Base-by-base conservation (phyloP, 2,888 invertebrate species). In the Blera fallax region DNA sequence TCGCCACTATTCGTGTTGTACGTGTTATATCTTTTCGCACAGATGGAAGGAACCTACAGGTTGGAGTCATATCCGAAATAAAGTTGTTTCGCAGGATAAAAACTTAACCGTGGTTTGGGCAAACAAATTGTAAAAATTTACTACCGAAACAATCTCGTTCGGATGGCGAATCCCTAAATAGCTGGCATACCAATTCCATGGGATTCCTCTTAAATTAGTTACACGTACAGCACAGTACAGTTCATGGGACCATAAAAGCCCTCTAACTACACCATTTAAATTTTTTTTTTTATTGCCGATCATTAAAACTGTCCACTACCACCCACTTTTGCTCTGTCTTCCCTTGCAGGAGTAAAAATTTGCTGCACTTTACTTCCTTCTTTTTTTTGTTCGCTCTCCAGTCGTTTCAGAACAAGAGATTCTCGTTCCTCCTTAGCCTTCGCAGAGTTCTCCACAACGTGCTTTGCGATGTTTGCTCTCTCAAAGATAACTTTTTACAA, bases 291-390 rank as follows among this genome's bases (percentile, higher is more conserved):
- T 83, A 79, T 45, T 73, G 76, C 64, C 62, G 79, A 79, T 84
- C 83, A 84, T 84, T 80, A 74, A 84, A 84, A 84, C 69, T 70
- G 80, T 84, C 84, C 74, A 84, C 64, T 64, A 16, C 74, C 80
- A 79, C 74, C 73, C 84, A 79, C 73, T 58, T 43, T 69, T 11
- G 18, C 6, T 5, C 27, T 45, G 24, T 24, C 24, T 29, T 4
- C 43, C 16, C 29, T 11, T 32, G n/a, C n/a, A n/a, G n/a, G n/a
- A 58, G 52, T 34, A 18, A 52, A 43, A 80, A 18, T 69, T 62
- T 62, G 48, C 48, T 48, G 45, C 40, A 56, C 70, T 77, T 43
- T 70, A 70, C 70, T 82, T 82, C 77, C 77, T 82, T 40, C 70
- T 82, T 77, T 70, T 52, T 70, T 72, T 64, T 74, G 64, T 67